phyloP scores from a whole-genome alignment of 2,797 vertebrate genomes.

The Enteromius radiatus region DNA sequence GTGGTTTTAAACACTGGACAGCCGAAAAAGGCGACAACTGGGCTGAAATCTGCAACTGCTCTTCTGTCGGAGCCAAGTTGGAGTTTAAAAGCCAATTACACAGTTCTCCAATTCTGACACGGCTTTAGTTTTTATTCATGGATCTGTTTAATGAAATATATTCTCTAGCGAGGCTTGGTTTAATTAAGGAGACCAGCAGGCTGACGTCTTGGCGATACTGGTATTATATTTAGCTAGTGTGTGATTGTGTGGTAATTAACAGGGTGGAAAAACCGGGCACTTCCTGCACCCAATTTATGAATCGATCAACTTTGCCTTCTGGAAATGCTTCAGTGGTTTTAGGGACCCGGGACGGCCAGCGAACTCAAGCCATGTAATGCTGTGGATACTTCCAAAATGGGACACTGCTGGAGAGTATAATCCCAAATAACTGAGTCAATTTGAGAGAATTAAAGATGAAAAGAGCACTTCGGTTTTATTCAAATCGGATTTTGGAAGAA shows the following conservation, averaged over 20 bases:
- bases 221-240: slow-evolving; percentile 38
- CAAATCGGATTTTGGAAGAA: not conserved
- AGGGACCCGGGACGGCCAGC: not conserved
- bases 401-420: not conserved
- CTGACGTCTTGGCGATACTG: not conserved
- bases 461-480: not conserved
- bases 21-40: not conserved
- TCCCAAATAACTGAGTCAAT: slow-evolving; percentile 1
- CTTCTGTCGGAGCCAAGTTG: slow-evolving; percentile 10
- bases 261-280: not conserved
- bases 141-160: slow-evolving; percentile 21
- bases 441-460: not conserved
- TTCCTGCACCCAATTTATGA: not conserved
- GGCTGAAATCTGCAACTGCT: slow-evolving; percentile 25
- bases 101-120: slow-evolving; percentile 19
- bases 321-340: not conserved
- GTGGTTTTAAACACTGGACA: slow-evolving; percentile 26
- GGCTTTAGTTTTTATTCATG: slow-evolving; percentile 26
- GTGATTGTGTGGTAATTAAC: slow-evolving; percentile 24
- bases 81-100: slow-evolving; percentile 31
- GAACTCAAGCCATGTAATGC: not conserved
- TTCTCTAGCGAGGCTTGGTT: slow-evolving; percentile 21
- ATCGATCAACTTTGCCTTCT: not conserved
- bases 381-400: not conserved
- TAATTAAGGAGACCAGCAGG: slow-evolving; percentile 23